phyloP scores from a whole-genome alignment of 2,797 vertebrate genomes.

The Sebastes jordani region DNA sequence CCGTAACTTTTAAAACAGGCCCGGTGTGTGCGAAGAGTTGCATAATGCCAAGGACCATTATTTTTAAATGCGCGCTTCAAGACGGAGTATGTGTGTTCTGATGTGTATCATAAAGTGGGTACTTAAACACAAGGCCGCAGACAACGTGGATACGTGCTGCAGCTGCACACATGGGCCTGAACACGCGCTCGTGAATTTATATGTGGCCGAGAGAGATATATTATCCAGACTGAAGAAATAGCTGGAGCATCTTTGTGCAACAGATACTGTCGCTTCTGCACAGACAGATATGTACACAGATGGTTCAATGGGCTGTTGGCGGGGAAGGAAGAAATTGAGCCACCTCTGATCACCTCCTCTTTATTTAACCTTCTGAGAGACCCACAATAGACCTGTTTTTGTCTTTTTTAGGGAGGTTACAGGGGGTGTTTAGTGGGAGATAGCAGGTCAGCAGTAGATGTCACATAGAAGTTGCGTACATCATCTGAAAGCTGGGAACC shows the following conservation, averaged over 20 bases:
- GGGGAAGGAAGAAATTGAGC: background rate
- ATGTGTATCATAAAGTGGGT: conserved; percentile 59
- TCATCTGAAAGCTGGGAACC: too few relatives aligned
- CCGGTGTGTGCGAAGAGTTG: conserved; percentile 62
- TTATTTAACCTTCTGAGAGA: background rate
- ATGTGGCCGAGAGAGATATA: background rate
- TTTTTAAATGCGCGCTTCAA: conserved; percentile 68
- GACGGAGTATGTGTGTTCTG: conserved; percentile 35
- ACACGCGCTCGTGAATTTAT: background rate
- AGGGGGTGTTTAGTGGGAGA: too few relatives aligned
- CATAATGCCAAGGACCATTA: conserved; percentile 58
- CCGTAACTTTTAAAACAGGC: conserved; percentile 70
- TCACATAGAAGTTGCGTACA: too few relatives aligned
- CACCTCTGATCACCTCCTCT: background rate
- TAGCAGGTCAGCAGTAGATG: too few relatives aligned
- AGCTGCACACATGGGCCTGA: background rate
- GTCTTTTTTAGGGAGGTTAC: too few relatives aligned
- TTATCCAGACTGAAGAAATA: background rate
- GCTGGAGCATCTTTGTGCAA: background rate
- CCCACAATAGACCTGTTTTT: too few relatives aligned
- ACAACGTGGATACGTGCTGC: conserved; percentile 16
- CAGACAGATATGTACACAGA: background rate
- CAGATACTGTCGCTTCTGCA: background rate
- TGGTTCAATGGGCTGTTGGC: background rate
- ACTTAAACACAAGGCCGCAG: conserved; percentile 57